Evolutionary conservation across 2,113 vertebrate species (phyloP).

Genomic region (Gorilla gorilla): DNA sequence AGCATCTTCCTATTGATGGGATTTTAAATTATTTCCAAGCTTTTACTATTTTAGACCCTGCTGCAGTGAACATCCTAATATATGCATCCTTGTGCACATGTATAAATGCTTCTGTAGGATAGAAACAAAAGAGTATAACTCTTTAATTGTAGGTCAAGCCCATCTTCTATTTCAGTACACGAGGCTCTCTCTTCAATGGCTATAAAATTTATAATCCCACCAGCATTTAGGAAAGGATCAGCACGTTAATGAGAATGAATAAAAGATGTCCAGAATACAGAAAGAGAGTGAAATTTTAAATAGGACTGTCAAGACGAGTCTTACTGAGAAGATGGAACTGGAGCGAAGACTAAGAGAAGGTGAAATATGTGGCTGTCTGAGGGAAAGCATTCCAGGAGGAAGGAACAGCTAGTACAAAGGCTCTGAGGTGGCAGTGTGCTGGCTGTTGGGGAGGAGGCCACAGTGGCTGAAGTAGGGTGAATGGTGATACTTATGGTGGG

Average conservation of each 20-base stretch:
- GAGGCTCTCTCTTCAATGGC: background rate
- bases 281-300: background rate
- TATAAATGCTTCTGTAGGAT: background rate
- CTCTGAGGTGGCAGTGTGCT: background rate
- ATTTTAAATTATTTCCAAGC: background rate
- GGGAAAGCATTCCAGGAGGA: background rate
- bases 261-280: background rate
- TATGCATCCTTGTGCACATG: background rate
- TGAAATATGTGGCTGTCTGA: background rate
- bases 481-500: background rate
- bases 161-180: background rate
- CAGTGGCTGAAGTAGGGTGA: background rate
- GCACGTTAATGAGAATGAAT: background rate
- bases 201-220: background rate
- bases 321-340: background rate
- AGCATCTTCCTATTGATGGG: background rate
- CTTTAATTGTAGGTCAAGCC: background rate
- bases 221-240: background rate
- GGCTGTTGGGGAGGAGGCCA: background rate
- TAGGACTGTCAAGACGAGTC: background rate
- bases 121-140: background rate
- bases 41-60: background rate
- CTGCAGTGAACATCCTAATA: background rate
- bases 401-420: background rate
- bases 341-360: background rate